Evolutionary conservation across 2,113 vertebrate genomes (phyloP).

Genomic region (Megaleporinus macrocephalus): DNA sequence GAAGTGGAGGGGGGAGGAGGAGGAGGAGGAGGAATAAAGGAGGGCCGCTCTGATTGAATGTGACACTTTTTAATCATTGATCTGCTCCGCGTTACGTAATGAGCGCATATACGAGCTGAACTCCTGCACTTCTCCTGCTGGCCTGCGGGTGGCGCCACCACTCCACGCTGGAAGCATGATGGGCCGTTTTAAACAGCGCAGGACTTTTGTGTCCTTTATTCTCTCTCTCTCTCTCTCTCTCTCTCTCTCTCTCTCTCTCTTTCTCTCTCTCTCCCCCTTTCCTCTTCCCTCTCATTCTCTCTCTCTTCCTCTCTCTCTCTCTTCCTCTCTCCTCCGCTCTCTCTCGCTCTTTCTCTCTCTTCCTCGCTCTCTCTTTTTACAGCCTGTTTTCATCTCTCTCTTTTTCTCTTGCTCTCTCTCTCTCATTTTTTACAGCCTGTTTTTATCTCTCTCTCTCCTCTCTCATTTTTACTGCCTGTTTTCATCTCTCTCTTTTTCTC

Average conservation of each 20-base stretch:
- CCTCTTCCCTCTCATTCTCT: background rate
- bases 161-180: constrained; percentile 1
- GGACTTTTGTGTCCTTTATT: background rate
- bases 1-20: background rate
- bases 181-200: background rate
- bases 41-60: constrained; percentile 47
- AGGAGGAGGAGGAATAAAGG: constrained; percentile 22
- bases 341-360: background rate
- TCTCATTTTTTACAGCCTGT: background rate
- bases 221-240: constrained; percentile 1
- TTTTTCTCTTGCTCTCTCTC: background rate
- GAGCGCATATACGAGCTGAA: too few species aligned
- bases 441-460: background rate
- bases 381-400: too few species aligned
- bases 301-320: background rate
- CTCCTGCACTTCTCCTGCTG: background rate
- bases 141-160: constrained; percentile 31
- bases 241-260: too few species aligned
- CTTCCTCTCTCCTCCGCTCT: background rate
- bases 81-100: constrained; percentile 48
- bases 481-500: background rate
- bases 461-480: too few species aligned
- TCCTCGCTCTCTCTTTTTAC: background rate
- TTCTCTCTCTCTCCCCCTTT: too few species aligned
- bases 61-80: constrained; percentile 57